phyloP scores from a whole-genome alignment of 2,888 invertebrate species.

The Andrena bicolor region DNA sequence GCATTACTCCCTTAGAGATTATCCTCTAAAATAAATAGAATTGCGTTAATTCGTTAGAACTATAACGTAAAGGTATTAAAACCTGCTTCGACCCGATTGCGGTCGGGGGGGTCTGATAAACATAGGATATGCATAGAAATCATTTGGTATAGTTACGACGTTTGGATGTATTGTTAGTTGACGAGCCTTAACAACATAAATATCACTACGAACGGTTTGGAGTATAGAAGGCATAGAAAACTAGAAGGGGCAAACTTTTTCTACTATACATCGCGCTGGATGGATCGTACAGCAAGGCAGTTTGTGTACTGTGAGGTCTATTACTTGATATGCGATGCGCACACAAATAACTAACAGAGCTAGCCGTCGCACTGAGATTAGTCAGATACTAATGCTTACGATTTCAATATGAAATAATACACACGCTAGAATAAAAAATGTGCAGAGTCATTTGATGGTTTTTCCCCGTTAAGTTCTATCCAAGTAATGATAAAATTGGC shows the following conservation, averaged over 20 bases:
- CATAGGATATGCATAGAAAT: conserved; percentile 61
- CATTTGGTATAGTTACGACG: conserved; percentile 64
- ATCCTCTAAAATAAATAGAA: conserved; percentile 57
- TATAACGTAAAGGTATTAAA: conserved; percentile 44
- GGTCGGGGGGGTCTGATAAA: conserved; percentile 45
- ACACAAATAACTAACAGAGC: conserved; percentile 70
- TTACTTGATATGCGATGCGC: conserved; percentile 69
- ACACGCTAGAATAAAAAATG: conserved; percentile 71
- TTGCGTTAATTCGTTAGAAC: conserved; percentile 46
- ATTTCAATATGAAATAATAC: conserved; percentile 75
- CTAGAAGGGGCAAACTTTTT: conserved; percentile 52
- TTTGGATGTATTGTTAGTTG: conserved; percentile 56
- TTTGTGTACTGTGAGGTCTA: conserved; percentile 72
- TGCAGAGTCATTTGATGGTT: conserved; percentile 65
- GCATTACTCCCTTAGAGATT: conserved; percentile 39
- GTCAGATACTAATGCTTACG: conserved; percentile 64
- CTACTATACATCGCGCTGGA: conserved; percentile 58
- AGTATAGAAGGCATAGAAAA: conserved; percentile 57
- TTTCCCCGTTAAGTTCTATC: conserved; percentile 55
- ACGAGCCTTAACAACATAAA: conserved; percentile 54
- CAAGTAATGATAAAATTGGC: conserved; percentile 63
- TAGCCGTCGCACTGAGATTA: conserved; percentile 62
- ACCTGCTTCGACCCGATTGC: conserved; percentile 29
- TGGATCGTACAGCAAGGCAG: conserved; percentile 72
- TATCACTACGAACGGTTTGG: conserved; percentile 51